These are phyloP conservation scores for Parazoanthus swiftii DNA, from an alignment of 92 coral and sea anemone species.

Conservation along the genomic window DNA sequence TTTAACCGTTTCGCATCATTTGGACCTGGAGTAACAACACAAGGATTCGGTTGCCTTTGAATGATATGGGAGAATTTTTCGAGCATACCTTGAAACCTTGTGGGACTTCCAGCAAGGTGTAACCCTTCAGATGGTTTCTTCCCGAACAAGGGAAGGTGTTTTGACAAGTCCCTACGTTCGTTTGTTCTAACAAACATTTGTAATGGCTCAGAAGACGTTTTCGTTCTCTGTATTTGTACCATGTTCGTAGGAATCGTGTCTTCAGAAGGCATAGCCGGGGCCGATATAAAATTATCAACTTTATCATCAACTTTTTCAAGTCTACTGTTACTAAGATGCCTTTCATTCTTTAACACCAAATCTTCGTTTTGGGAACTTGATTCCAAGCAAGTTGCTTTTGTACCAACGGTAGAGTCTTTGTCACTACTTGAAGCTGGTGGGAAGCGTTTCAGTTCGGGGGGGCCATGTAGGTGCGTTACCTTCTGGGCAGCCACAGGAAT, in stretches of 20 bases:
- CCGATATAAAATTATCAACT: neutral
- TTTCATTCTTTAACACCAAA: neutral
- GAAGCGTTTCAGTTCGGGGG: slow-evolving; percentile 75
- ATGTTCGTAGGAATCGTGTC: slow-evolving; percentile 2
- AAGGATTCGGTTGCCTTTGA: slow-evolving; percentile 34
- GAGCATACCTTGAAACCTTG: slow-evolving; percentile 27
- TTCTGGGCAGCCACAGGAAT: slow-evolving; percentile 89
- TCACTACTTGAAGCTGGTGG: slow-evolving; percentile 21
- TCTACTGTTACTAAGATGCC: neutral
- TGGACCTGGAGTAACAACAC: neutral
- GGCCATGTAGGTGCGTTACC: slow-evolving; percentile 85
- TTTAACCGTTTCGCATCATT: neutral
- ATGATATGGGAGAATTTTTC: slow-evolving; percentile 36
- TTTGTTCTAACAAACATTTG: neutral
- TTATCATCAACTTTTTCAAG: neutral
- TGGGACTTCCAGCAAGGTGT: slow-evolving; percentile 32
- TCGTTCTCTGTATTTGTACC: neutral
- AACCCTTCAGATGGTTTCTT: slow-evolving; percentile 16
- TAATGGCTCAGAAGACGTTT: neutral
- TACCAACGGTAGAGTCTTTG: neutral
- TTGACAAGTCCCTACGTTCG: neutral
- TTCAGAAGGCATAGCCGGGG: neutral
- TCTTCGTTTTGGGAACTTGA: neutral
- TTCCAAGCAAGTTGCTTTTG: slow-evolving; percentile 5
- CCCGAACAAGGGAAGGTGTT: neutral